phyloP scores from a whole-genome alignment of 2,888 invertebrate species.

The Allolobophora icterica region DNA sequence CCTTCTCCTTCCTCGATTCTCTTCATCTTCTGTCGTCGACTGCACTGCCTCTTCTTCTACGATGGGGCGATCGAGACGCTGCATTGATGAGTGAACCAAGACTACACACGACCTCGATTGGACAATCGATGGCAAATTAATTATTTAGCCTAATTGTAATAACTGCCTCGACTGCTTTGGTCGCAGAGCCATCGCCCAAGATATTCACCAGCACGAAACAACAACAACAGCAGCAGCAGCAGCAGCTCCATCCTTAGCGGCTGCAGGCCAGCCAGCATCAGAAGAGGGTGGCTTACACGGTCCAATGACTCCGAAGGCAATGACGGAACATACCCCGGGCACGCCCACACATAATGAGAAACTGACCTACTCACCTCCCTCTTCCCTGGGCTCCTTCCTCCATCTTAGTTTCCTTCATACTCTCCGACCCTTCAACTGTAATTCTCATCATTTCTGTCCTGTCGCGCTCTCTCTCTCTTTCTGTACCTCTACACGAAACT shows the following conservation, averaged over 20 bases:
- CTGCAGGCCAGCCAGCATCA: background rate
- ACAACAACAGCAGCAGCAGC: background rate
- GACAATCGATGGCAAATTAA: background rate
- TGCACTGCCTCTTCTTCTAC: background rate
- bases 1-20: background rate
- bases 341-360: background rate
- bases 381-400: background rate
- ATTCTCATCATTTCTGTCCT: too few species aligned
- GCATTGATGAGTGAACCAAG: background rate
- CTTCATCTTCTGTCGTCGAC: background rate
- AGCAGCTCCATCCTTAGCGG: background rate
- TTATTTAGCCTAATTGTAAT: slow-evolving; percentile 25
- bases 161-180: background rate
- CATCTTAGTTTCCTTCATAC: background rate
- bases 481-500: too few species aligned
- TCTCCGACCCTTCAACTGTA: background rate
- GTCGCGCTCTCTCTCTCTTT: too few species aligned
- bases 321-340: background rate
- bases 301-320: background rate
- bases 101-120: background rate
- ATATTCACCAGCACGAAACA: slow-evolving; percentile 22
- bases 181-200: background rate
- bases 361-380: background rate
- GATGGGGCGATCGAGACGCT: background rate
- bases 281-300: background rate